Evolutionary conservation across 1,140 invertebrate genomes (phyloP).

Genomic region (Eriocheir sinensis): DNA sequence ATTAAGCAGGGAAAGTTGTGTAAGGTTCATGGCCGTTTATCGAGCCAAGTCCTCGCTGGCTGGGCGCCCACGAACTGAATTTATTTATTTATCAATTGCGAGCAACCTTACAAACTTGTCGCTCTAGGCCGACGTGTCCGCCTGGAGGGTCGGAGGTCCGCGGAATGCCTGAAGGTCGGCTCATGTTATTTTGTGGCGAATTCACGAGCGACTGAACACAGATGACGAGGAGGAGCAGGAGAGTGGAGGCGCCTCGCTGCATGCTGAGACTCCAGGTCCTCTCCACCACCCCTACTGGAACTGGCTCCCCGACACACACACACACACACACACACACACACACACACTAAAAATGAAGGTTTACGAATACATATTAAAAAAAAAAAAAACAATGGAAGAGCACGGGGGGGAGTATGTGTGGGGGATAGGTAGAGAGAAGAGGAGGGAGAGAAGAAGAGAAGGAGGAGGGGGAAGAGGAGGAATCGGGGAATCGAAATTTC

Average conservation of each 20-base stretch:
- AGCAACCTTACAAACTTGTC: no score
- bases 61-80: not conserved
- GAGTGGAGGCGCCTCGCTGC: not conserved
- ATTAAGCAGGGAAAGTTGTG: not conserved
- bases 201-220: not conserved
- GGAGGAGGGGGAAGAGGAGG: no score
- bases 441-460: no score
- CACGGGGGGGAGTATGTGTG: no score
- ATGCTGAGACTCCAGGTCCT: not conserved
- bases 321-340: constrained; percentile 22
- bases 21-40: not conserved
- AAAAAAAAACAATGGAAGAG: no score
- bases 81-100: no score
- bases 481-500: not conserved
- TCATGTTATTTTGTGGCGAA: no score
- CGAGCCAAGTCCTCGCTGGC: not conserved
- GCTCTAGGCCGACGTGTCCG: no score
- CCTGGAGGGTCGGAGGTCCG: no score
- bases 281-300: not conserved
- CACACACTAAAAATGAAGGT: not conserved
- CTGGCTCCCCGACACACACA: not conserved
- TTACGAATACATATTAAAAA: not conserved
- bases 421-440: no score
- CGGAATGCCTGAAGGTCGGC: no score
- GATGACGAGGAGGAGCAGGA: not conserved